phyloP scores from a whole-genome alignment of 2,113 vertebrate species.

The Sander lucioperca region DNA sequence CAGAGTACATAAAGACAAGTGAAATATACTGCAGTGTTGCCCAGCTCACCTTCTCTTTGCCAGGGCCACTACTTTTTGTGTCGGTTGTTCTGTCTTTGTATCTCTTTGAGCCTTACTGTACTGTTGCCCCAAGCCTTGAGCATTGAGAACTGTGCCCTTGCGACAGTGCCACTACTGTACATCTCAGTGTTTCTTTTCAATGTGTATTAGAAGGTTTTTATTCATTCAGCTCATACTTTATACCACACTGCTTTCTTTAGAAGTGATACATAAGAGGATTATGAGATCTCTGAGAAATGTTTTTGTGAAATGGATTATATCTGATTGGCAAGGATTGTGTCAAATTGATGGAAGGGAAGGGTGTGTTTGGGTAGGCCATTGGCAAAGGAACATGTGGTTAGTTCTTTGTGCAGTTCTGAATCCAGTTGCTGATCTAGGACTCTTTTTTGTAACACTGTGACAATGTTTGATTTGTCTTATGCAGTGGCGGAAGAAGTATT shows the following conservation, averaged over 20 bases:
- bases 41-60: slow-evolving; percentile 24
- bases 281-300: slow-evolving; percentile 39
- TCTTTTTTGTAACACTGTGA: background rate
- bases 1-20: slow-evolving; percentile 35
- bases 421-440: background rate
- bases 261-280: slow-evolving; percentile 62
- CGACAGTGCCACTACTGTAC: slow-evolving; percentile 10
- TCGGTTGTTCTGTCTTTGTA: slow-evolving; percentile 55
- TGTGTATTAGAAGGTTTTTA: slow-evolving; percentile 21
- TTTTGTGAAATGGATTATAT: slow-evolving; percentile 56
- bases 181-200: background rate
- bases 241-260: slow-evolving; percentile 51
- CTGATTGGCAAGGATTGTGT: slow-evolving; percentile 49
- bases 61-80: background rate
- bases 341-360: slow-evolving; percentile 11
- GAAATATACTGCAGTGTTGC: slow-evolving; percentile 33
- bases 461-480: background rate
- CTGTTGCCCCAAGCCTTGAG: slow-evolving; percentile 20
- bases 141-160: slow-evolving; percentile 38
- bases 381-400: background rate
- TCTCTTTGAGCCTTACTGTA: slow-evolving; percentile 31
- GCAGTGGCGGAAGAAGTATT: too few relatives aligned
- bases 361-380: background rate
- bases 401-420: background rate
- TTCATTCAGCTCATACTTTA: slow-evolving; percentile 51